Percentiles rank a stretch among this genome's conserved stretches.
Conservation (phyloP, 2,113 vertebrate genomes). For the Leptobrachium leishanense region DNA sequence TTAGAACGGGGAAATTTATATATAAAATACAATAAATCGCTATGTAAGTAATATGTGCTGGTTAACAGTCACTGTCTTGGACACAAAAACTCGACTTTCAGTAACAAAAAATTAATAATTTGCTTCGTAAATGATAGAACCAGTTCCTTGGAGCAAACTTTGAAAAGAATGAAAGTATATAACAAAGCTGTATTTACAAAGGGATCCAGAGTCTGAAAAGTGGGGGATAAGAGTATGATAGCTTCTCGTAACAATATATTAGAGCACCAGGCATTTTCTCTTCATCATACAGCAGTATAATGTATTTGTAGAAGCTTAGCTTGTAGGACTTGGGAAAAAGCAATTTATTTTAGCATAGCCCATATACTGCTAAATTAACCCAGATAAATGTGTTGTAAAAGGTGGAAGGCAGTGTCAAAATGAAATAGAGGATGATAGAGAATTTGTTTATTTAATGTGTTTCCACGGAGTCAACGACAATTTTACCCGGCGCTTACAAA, state of each 20-base stretch:
- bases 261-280: constrained; percentile 39
- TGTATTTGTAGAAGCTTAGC: constrained; percentile 39
- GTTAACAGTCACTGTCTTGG: no score
- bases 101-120: no score
- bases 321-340: constrained; percentile 46
- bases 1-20: no score
- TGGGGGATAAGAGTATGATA: constrained; percentile 40
- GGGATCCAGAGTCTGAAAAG: constrained; percentile 27
- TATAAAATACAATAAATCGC: no score
- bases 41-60: no score
- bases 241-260: constrained; percentile 47
- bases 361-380: constrained; percentile 51
- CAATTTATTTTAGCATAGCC: constrained; percentile 51
- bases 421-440: constrained; percentile 47
- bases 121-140: neutral
- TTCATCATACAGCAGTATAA: constrained; percentile 22
- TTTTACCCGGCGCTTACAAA: constrained; percentile 17
- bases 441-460: constrained; percentile 48
- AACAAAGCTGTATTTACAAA: constrained; percentile 9
- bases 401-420: constrained; percentile 33
- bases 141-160: neutral
- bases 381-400: constrained; percentile 44
- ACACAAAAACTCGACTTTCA: no score
- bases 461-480: constrained; percentile 21
- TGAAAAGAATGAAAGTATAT: constrained; percentile 25